Conservation (phyloP, 2,888 invertebrate species). For the Fragum whitleyi region DNA sequence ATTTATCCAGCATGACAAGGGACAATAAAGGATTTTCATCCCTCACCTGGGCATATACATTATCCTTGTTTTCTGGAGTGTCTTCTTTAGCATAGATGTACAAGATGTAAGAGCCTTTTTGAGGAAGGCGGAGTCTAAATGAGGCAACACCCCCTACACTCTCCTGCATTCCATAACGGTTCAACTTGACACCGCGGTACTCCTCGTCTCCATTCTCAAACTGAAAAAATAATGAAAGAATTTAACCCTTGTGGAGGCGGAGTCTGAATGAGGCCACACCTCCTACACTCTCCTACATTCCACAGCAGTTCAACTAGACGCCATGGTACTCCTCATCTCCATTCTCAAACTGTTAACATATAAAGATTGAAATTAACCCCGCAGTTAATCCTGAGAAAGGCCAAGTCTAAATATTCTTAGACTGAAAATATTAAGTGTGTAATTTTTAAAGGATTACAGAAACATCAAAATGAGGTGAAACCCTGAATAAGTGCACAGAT, state of each 20-base stretch:
- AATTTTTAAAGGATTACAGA: too few species aligned
- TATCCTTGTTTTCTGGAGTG: conserved; percentile 83
- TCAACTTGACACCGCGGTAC: conserved; percentile 81
- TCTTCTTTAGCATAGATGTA: conserved; percentile 85
- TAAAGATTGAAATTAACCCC: too few species aligned
- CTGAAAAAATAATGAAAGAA: conserved; percentile 65
- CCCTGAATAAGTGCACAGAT: too few species aligned
- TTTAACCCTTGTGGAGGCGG: conserved; percentile 74
- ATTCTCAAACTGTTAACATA: conserved; percentile 63
- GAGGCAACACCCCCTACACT: conserved; percentile 83
- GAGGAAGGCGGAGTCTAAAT: conserved; percentile 83
- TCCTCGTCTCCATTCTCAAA: conserved; percentile 83
- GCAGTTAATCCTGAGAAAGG: too few species aligned
- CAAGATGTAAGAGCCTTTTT: conserved; percentile 83
- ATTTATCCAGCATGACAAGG: too few species aligned
- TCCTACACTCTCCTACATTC: conserved; percentile 84
- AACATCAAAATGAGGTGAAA: too few species aligned
- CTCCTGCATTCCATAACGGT: conserved; percentile 84
- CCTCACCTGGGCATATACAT: conserved; percentile 83
- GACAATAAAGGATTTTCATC: too few species aligned
- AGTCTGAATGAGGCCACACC: conserved; percentile 84
- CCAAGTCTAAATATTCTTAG: too few species aligned
- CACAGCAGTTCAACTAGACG: conserved; percentile 82
- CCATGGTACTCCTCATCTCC: conserved; percentile 81
- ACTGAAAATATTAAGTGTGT: too few species aligned